Evolutionary conservation across 2,888 invertebrate species (phyloP), one percentile per base, ranked within the genome.

Genomic region (Stomorhina lunata): DNA sequence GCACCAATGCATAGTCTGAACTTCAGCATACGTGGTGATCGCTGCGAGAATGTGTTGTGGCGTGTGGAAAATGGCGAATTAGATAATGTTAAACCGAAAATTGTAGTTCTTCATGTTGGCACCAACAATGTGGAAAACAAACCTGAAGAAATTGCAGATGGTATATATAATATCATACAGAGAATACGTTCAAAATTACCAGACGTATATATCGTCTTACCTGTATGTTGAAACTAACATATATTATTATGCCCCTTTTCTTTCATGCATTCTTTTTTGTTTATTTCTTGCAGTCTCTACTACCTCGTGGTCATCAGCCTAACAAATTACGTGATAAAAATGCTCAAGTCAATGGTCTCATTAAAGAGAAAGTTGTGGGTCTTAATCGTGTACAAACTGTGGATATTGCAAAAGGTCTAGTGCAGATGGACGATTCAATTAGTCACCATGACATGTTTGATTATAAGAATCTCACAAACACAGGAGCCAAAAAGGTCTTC

Each of bases 381-480:
- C 91, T 95, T 86, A 92, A 93, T 84, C 95, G 95, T 90, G 94
- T 95, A 69, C 96, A 96, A 92, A 93, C 95, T 88, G 94, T 97
- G 48, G 92, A 93, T 84, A 95, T 96, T 87, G 96, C 96, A 88
- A 95, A 95, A 88, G 95, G 95, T 57, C 93, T 96, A 85, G 92
- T 96, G 72, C 95, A 95, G 90, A 93, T 93, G 57, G 95, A 95
- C 92, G 95, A 96, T 2, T 94, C 94, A 53, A 97, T 98, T 79
- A 96, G 95, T 89, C 96, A 96, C 88, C 95, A 95, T 88, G 97
- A 98, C 89, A 96, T 98, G 96, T 95, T 96, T 89, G 98, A 98
- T 91, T 98, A 97, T 91, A 93, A 97, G 63, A 95, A 97, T 88
- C 93, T 97, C 80, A 97, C 97, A 1, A 95, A 96, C 91, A 93